phyloP scores from a whole-genome alignment of 2,113 vertebrate genomes.

The Scatophagus argus region DNA sequence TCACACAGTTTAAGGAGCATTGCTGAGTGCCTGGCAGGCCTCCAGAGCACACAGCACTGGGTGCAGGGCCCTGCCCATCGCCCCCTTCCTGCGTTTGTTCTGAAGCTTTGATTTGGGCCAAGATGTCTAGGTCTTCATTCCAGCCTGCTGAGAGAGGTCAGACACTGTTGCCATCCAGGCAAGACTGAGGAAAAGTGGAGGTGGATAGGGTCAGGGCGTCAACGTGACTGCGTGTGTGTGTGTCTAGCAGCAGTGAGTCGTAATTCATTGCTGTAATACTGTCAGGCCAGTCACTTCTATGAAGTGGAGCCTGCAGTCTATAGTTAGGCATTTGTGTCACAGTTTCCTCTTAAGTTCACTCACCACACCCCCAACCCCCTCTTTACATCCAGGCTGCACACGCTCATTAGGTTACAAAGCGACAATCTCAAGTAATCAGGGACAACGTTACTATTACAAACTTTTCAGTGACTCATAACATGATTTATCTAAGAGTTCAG shows the following conservation, averaged over 20 bases:
- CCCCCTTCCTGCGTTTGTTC: slow-evolving; percentile 88
- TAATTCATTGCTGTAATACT: slow-evolving; percentile 26
- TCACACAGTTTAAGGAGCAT: slow-evolving; percentile 58
- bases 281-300: slow-evolving; percentile 48
- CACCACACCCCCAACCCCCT: slow-evolving; percentile 47
- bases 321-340: slow-evolving; percentile 73
- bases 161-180: slow-evolving; percentile 65
- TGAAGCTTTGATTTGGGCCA: slow-evolving; percentile 83
- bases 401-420: slow-evolving; percentile 15
- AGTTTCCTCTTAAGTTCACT: slow-evolving; percentile 49
- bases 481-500: background rate
- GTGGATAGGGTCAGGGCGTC: slow-evolving; percentile 51
- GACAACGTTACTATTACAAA: slow-evolving; percentile 11
- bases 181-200: slow-evolving; percentile 57
- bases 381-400: slow-evolving; percentile 26
- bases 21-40: slow-evolving; percentile 72
- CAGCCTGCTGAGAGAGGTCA: slow-evolving; percentile 76
- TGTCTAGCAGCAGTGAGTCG: slow-evolving; percentile 7
- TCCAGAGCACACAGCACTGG: slow-evolving; percentile 76
- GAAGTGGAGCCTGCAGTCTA: slow-evolving; percentile 53
- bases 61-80: slow-evolving; percentile 70
- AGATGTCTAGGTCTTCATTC: slow-evolving; percentile 84
- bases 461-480: background rate
- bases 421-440: background rate
- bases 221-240: slow-evolving; percentile 42